Evolutionary conservation across 2,797 vertebrate genomes (phyloP).

Genomic region (Oreochromis grahami): DNA sequence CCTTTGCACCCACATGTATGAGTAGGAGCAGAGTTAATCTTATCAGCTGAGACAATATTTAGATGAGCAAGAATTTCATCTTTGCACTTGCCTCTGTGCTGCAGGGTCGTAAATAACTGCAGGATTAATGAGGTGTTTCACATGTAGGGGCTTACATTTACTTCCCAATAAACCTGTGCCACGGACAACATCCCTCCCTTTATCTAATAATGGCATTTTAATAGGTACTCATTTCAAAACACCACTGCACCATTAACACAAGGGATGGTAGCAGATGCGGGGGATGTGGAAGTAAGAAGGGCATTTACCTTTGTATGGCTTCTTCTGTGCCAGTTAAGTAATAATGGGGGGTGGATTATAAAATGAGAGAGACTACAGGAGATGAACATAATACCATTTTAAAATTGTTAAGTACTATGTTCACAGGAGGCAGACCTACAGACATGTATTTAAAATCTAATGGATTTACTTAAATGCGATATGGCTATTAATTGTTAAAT

Average conservation of each 20-base stretch:
- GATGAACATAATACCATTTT: not conserved
- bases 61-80: slow-evolving; percentile 21
- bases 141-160: slow-evolving; percentile 51
- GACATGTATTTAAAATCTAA: not conserved
- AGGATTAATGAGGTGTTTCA: slow-evolving; percentile 60
- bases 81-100: not conserved
- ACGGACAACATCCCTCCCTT: slow-evolving; percentile 43
- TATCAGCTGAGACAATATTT: slow-evolving; percentile 23
- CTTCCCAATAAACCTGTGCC: slow-evolving; percentile 53
- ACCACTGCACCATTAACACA: not conserved
- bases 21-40: not conserved
- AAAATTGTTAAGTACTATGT: not conserved
- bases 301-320: not conserved
- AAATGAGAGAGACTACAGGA: not conserved
- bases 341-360: not conserved
- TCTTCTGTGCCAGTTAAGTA: not conserved
- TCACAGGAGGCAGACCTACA: not conserved
- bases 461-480: not conserved
- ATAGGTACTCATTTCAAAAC: slow-evolving; percentile 54
- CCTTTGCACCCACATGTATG: slow-evolving; percentile 23
- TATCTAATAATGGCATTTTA: slow-evolving; percentile 63
- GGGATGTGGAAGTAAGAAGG: not conserved
- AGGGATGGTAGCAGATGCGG: not conserved
- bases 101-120: slow-evolving; percentile 48
- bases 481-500: not conserved